phyloP scores from a whole-genome alignment of 2,888 invertebrate species.

The Nematopogon swammerdamellus region DNA sequence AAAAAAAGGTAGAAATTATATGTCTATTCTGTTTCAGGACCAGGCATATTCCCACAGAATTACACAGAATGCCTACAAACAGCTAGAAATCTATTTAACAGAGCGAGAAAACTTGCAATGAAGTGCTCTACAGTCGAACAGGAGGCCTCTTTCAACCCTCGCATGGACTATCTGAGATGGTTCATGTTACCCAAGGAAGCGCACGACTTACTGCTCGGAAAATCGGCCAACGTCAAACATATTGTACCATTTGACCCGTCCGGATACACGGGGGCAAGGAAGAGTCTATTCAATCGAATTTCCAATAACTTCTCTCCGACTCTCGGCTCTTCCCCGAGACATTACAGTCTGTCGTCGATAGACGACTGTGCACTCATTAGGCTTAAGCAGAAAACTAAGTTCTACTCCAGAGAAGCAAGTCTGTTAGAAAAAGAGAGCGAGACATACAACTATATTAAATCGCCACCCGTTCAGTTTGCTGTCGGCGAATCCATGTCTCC shows the following conservation, averaged over 20 bases:
- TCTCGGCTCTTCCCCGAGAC: constrained; percentile 58
- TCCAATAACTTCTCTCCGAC: constrained; percentile 44
- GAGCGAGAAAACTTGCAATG: constrained; percentile 73
- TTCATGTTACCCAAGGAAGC: constrained; percentile 89
- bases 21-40: constrained; percentile 32
- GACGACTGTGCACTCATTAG: constrained; percentile 53
- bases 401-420: constrained; percentile 41
- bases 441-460: constrained; percentile 20
- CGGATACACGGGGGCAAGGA: constrained; percentile 51
- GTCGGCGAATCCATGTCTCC: constrained; percentile 65
- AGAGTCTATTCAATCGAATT: constrained; percentile 37
- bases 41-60: constrained; percentile 70
- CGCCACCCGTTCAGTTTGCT: constrained; percentile 60
- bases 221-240: constrained; percentile 73
- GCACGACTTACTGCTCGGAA: constrained; percentile 68
- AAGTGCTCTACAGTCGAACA: constrained; percentile 73
- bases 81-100: constrained; percentile 72
- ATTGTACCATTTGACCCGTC: constrained; percentile 72
- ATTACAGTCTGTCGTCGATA: constrained; percentile 67
- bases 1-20: too few relatives aligned
- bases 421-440: constrained; percentile 38
- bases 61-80: constrained; percentile 75
- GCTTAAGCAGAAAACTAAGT: constrained; percentile 43
- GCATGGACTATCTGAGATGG: constrained; percentile 75
- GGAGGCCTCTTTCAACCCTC: constrained; percentile 65